These are phyloP conservation scores for Cyphomyrus discorhynchus DNA, from an alignment of 2,113 vertebrate species.

Conservation along the genomic window DNA sequence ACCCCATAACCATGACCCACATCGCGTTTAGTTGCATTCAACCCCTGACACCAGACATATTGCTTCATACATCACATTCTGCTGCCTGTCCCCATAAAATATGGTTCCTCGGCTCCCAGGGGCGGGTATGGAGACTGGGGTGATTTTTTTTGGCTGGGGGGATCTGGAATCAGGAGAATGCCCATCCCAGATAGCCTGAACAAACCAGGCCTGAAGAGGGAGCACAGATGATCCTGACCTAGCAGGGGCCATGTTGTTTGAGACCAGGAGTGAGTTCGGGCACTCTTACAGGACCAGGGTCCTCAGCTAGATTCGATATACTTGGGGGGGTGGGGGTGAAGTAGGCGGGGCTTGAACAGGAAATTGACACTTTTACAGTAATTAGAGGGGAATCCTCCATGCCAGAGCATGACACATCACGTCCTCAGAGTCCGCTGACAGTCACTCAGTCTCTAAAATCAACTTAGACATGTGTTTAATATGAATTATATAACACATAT, in stretches of 20 bases:
- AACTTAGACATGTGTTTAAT: not conserved
- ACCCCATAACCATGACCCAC: not conserved
- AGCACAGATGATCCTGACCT: constrained; percentile 36
- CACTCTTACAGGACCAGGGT: constrained; percentile 26
- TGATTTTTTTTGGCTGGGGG: not conserved
- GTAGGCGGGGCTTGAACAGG: not conserved
- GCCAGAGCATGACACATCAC: not conserved
- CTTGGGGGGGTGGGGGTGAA: not conserved
- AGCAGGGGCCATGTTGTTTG: constrained; percentile 21
- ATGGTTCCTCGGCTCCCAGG: not conserved
- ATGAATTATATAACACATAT: not conserved
- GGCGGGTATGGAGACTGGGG: not conserved
- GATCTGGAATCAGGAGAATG: constrained; percentile 17
- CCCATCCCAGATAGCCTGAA: constrained; percentile 33
- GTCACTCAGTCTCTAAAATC: not conserved
- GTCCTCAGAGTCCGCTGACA: not conserved
- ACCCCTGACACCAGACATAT: not conserved
- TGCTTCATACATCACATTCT: not conserved
- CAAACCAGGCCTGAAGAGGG: constrained; percentile 33
- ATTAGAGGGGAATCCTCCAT: not conserved
- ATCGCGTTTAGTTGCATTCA: not conserved
- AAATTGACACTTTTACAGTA: constrained; percentile 1
- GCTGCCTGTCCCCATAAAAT: not conserved
- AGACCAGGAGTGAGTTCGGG: constrained; percentile 32
- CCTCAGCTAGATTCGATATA: not conserved